Evolutionary conservation across 1,140 invertebrate species (phyloP).

Genomic region (Cataglyphis hispanica): DNA sequence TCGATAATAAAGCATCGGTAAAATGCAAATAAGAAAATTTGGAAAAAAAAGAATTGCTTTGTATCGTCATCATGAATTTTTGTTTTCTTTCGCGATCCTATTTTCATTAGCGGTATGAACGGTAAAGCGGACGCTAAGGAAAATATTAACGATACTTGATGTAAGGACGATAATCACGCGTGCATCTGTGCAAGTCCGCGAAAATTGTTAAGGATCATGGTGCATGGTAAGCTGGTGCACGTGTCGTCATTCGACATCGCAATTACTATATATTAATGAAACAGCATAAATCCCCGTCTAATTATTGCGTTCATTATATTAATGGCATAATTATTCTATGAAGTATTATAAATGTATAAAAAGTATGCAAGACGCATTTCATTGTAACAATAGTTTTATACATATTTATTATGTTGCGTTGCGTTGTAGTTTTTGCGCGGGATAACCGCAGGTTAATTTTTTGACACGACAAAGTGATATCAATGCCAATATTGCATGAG

Average conservation of each 20-base stretch:
- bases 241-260: not conserved
- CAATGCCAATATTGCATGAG: constrained; percentile 19
- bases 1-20: not conserved
- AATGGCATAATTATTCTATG: constrained; percentile 17
- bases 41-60: constrained; percentile 2
- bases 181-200: not conserved
- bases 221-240: no score
- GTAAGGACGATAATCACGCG: not conserved
- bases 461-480: constrained; percentile 19
- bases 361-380: no score
- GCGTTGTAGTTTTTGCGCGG: not conserved
- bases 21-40: constrained; percentile 4
- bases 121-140: not conserved
- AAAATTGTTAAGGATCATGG: not conserved
- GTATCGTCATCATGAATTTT: not conserved
- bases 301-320: constrained; percentile 9
- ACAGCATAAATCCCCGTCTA: constrained; percentile 9
- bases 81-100: not conserved
- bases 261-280: constrained; percentile 18
- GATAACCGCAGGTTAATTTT: constrained; percentile 24
- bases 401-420: constrained; percentile 15
- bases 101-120: not conserved
- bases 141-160: not conserved
- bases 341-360: not conserved
- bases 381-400: no score